Base-by-base conservation (phyloP, 2,888 invertebrate genomes). In the Siphonodentalium dalli region DNA sequence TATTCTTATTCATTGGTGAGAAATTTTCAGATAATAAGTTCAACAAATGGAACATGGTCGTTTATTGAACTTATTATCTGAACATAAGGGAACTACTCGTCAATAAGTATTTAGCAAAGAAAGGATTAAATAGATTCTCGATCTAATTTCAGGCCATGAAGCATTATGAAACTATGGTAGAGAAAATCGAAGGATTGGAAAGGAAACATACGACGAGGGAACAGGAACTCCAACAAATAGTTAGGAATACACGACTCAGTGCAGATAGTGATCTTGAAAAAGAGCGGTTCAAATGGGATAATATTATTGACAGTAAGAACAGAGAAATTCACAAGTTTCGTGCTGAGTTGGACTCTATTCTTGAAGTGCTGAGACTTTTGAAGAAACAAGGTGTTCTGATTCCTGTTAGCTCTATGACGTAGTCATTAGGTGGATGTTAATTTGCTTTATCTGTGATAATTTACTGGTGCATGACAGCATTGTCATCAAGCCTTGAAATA, bases 351-450 rank as follows among this genome's bases (percentile, higher is more conserved):
- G 81, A 81, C 64, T 73, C 77, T 9, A 80, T 81, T 24, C 64
- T 81, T 3, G 72, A 72, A 43, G 73, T 80, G 11, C 56, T 81
- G 49, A 63, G 71, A 46, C 70, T 74, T 40, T 60, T 80, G 42
- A 77, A 78, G 51, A 68, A 75, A 63, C 79, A 79, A 45, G 79
- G 80, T 8, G 74, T 80, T 24, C 66, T 74, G 15, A 61, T 80
- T 23, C 78, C 80, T 20, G 61, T 70, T 9, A 57, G 63, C 33
- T 28, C 61, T 29, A 31, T 51, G 6, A 29, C 38, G 8, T 57
- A 50, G 6, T 21, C 2, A 23, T 15, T 3, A 26, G 6, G n/a
- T n/a, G n/a, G n/a, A n/a, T n/a, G n/a, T n/a, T n/a, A n/a, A n/a
- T n/a, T n/a, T n/a, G n/a, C n/a, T n/a, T n/a, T n/a, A n/a, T n/a